A percentile compares a stretch with the other conserved stretches of the same genome.
These are phyloP conservation scores for Tupiocoris notatus DNA, from an alignment of 2,888 invertebrate species.

Conservation along the genomic window DNA sequence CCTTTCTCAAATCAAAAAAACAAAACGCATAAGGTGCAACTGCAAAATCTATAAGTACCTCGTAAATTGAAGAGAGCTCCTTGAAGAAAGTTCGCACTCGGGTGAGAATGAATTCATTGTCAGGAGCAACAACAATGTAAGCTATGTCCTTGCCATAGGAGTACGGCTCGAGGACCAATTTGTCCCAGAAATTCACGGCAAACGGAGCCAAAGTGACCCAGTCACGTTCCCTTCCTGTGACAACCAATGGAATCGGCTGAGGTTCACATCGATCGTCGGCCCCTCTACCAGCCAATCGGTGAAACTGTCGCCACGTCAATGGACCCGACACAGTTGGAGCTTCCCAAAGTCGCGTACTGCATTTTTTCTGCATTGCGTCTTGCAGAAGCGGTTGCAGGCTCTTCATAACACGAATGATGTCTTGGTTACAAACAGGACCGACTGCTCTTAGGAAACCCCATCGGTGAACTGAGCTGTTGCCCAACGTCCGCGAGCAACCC, in stretches of 20 bases:
- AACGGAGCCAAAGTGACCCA: conserved; percentile 94
- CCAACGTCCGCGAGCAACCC: conserved; percentile 50
- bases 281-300: conserved; percentile 86
- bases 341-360: conserved; percentile 84
- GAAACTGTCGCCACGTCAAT: conserved; percentile 97
- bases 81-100: conserved; percentile 85
- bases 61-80: conserved; percentile 89
- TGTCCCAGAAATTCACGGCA: conserved; percentile 93
- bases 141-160: conserved; percentile 92
- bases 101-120: conserved; percentile 77
- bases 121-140: conserved; percentile 92
- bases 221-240: conserved; percentile 93
- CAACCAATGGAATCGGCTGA: conserved; percentile 90
- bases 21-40: neutral
- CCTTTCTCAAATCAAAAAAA: no score
- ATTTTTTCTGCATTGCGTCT: conserved; percentile 93
- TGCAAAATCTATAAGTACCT: conserved; percentile 56
- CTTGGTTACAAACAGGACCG: conserved; percentile 84
- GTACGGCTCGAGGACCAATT: conserved; percentile 93
- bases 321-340: conserved; percentile 92
- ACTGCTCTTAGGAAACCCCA: conserved; percentile 84
- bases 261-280: conserved; percentile 95
- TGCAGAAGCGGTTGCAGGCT: conserved; percentile 87
- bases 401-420: conserved; percentile 87
- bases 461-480: conserved; percentile 65